A percentile compares a stretch with the other conserved stretches of the same genome.
These are phyloP conservation scores for Drosophila leonis DNA, from an alignment of 2,888 invertebrate species.

Conservation along the genomic window DNA sequence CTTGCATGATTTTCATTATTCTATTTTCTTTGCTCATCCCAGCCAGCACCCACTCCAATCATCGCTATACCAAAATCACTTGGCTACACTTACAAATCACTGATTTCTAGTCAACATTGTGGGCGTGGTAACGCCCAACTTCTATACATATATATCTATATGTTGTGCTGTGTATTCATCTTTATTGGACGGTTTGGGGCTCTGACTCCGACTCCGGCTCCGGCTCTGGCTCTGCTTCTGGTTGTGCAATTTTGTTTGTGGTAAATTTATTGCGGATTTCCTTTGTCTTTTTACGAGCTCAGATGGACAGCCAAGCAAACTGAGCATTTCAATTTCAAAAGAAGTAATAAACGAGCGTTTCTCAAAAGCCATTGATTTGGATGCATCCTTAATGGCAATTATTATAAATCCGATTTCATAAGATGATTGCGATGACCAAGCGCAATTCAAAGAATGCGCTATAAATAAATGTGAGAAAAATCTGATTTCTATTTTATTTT, in stretches of 20 bases:
- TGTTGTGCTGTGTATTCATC: background rate
- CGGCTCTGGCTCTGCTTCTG: conserved; percentile 2
- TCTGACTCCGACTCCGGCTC: background rate
- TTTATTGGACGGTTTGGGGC: conserved; percentile 37
- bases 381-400: conserved; percentile 44
- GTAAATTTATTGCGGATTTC: conserved; percentile 74
- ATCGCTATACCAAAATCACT: conserved; percentile 38
- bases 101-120: conserved; percentile 65
- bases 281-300: conserved; percentile 68
- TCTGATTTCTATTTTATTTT: background rate
- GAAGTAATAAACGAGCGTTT: conserved; percentile 42
- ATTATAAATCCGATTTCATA: conserved; percentile 7
- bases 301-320: conserved; percentile 37
- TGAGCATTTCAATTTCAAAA: conserved; percentile 14
- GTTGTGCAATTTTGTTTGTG: conserved; percentile 65
- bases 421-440: background rate
- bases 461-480: background rate
- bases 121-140: conserved; percentile 69
- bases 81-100: conserved; percentile 75
- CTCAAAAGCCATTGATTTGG: conserved; percentile 33
- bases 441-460: background rate
- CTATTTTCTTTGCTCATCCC: conserved; percentile 57
- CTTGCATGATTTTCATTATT: conserved; percentile 74
- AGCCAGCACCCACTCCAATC: conserved; percentile 1
- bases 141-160: background rate